Evolutionary conservation across 2,797 vertebrate genomes (phyloP), one percentile per base, ranked within the genome.

Genomic region (Gila robusta): DNA sequence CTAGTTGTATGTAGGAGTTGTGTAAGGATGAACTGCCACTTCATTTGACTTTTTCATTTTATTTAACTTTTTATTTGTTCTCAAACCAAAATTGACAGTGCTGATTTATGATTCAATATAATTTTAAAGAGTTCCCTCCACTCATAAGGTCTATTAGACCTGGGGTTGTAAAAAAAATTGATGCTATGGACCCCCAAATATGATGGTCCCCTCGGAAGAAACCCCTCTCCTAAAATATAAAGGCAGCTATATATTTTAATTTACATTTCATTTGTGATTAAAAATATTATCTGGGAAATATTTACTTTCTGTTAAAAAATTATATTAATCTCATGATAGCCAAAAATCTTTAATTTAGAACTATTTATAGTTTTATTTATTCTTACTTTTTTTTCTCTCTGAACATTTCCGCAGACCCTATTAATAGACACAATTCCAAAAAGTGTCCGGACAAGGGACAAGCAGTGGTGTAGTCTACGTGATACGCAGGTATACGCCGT

Each of bases 11-110:
- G 78, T 82, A 92, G 86, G 44, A 86, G 64, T 1, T 86, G 81
- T 52, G 81, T 91, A 88, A 89, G 90, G 44, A 66, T 72, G 91
- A 91, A 93, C 91, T 88, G 91, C 83, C 87, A 89, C 83, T 89
- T 89, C 90, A 88, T 41, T 82, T 81, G 32, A 81, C 21, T 54
- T 59, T 23, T n/a, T 80, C 4, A 14, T 21, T 56, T 56, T 23
- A 56, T 54, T 54, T 56, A 56, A 56, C 9, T n/a, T n/a, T 54
- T 71, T 16, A 23, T 72, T 26, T 11, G 11, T 59, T 82, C 52
- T 71, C 23, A 41, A 71, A 82, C 23, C 9, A 56, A 47, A 76
- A 70, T 16, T 21, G 35, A 54, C 32, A 59, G 23, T 52, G 64
- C 8, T 49, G 62, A 80, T 67, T 80, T 67, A 47, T 56, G 47